These are phyloP conservation scores for Synergus umbraculus DNA, from an alignment of 2,888 invertebrate species.

Conservation along the genomic window DNA sequence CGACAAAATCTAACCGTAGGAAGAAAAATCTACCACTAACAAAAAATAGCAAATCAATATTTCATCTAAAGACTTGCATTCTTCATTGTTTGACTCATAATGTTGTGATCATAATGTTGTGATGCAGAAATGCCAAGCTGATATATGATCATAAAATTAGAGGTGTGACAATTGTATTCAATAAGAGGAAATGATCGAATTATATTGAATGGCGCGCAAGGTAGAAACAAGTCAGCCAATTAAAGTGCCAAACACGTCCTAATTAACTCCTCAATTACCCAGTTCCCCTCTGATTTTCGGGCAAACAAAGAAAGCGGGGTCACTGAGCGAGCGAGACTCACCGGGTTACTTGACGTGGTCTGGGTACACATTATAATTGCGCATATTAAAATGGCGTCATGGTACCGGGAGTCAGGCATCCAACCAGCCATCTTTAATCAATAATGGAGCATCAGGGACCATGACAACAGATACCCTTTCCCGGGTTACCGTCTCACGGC, in stretches of 20 bases:
- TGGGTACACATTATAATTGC: slow-evolving; percentile 76
- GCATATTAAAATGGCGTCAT: slow-evolving; percentile 77
- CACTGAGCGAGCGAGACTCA: slow-evolving; percentile 47
- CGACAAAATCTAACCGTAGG: slow-evolving; percentile 48
- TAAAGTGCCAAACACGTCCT: slow-evolving; percentile 74
- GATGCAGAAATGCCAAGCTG: no score
- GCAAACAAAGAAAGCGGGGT: slow-evolving; percentile 72
- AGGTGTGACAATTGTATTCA: neutral
- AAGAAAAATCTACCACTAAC: no score
- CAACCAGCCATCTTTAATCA: slow-evolving; percentile 77
- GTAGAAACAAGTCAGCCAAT: slow-evolving; percentile 63
- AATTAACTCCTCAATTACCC: slow-evolving; percentile 77
- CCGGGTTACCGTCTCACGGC: slow-evolving; percentile 69
- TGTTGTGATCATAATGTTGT: no score
- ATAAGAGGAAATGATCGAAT: slow-evolving; percentile 3
- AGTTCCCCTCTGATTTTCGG: slow-evolving; percentile 65
- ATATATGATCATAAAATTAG: no score
- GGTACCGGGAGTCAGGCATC: slow-evolving; percentile 56
- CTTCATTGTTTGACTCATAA: no score
- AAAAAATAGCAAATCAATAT: no score
- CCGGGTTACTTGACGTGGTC: slow-evolving; percentile 52
- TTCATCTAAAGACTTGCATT: no score
- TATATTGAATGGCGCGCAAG: neutral
- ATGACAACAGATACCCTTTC: slow-evolving; percentile 76
- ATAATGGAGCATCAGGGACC: slow-evolving; percentile 78